Base-by-base conservation (phyloP, 2,113 vertebrate species). In the Prochilodus magdalenae region DNA sequence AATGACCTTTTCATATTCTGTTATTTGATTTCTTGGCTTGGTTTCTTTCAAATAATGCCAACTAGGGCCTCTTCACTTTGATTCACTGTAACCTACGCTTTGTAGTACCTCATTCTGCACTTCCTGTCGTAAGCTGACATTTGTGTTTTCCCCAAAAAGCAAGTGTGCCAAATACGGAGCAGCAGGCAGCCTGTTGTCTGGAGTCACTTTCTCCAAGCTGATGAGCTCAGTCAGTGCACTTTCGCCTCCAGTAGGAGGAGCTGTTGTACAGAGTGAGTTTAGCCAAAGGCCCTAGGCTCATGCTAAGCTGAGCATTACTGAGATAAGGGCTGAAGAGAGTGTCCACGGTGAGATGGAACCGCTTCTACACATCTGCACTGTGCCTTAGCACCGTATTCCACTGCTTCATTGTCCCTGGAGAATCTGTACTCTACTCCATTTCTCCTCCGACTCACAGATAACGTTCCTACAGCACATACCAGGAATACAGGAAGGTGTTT, bases 261-360 rank as follows among this genome's bases (percentile, higher is more conserved):
- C 93, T 94, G 89, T 93, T 93, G 90, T 80, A 91, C 89, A 92
- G 89, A 83, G 87, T 59, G 83, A 88, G 2, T 2, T 27, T 33
- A 33, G 70, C 22, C 15, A 7, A 6, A n/a, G 10, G 20, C 10
- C 0, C 20, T 22, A 29, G 5, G 27, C 84, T 73, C 71, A 76
- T 80, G 83, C 83, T 79, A 60, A 30, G 20, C 20, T 40, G 72
- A 81, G 72, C 60, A 29, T 22, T 67, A 44, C 60, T 75, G 72
- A 66, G 44, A 66, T 66, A 66, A 65, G 44, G 18, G 79, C 70
- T 79, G 51, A 79, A 51, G 66, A 70, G 33, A 47, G 77, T 60
- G 53, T 79, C 53, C 66, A 20, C 5, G 53, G 59, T 0, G 59
- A 71, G 69, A 33, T 14, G 20, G 76, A 74, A 29, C 60, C 20